These are phyloP conservation scores for Xenopus laevis DNA, from an alignment of 2,113 vertebrate genomes.

Conservation along the genomic window DNA sequence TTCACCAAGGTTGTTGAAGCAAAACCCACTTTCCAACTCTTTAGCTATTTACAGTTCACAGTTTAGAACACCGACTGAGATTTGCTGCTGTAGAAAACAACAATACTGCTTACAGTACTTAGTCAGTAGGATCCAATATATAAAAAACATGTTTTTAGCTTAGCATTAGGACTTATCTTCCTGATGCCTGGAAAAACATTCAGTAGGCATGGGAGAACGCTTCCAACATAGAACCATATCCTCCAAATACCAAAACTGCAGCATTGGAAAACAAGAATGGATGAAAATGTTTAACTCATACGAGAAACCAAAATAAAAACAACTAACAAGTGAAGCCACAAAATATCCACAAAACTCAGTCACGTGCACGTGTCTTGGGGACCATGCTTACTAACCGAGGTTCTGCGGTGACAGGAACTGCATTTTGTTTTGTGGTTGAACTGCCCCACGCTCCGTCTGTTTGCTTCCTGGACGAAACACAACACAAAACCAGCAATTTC, in stretches of 20 bases:
- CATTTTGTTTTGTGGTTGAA: conserved; percentile 43
- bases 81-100: too few relatives aligned
- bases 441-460: conserved; percentile 42
- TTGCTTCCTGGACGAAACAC: conserved; percentile 44
- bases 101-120: too few relatives aligned
- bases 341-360: conserved; percentile 31
- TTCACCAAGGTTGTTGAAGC: too few relatives aligned
- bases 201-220: too few relatives aligned
- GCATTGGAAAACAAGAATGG: conserved; percentile 20
- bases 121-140: too few relatives aligned
- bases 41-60: too few relatives aligned
- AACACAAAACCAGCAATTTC: conserved; percentile 46
- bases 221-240: not conserved
- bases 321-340: conserved; percentile 21
- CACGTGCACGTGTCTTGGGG: conserved; percentile 37
- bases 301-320: conserved; percentile 17
- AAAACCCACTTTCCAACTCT: too few relatives aligned
- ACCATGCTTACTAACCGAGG: conserved; percentile 45
- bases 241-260: conserved; percentile 22
- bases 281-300: conserved; percentile 4
- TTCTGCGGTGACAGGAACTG: conserved; percentile 44
- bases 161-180: too few relatives aligned
- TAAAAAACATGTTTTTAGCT: too few relatives aligned
- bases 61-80: too few relatives aligned
- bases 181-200: too few relatives aligned